Evolutionary conservation across 2,888 invertebrate genomes (phyloP).

Genomic region (Neoascia interrupta): DNA sequence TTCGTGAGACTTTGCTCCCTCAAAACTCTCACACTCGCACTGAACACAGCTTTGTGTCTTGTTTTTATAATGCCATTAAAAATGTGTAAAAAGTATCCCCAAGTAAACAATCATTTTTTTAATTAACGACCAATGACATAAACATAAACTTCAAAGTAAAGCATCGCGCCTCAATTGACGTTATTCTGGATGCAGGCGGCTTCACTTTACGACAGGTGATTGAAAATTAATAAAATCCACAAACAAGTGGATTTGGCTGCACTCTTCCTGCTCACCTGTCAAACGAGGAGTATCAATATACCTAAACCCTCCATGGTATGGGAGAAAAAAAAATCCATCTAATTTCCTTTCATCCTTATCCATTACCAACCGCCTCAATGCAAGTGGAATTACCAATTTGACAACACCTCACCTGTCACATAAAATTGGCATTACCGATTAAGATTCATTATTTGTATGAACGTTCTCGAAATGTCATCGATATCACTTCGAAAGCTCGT

Average conservation of each 20-base stretch:
- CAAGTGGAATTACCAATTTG: constrained; percentile 37
- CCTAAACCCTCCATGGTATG: no score
- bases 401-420: constrained; percentile 53
- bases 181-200: constrained; percentile 1
- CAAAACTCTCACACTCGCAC: no score
- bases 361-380: background rate
- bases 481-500: no score
- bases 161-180: background rate
- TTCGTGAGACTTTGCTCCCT: no score
- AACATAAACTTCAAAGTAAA: constrained; percentile 53
- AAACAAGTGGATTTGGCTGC: background rate
- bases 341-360: no score
- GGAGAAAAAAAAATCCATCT: no score
- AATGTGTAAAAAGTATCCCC: constrained; percentile 2
- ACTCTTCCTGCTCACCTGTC: background rate
- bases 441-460: constrained; percentile 47
- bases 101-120: constrained; percentile 45
- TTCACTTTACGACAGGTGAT: constrained; percentile 59
- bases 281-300: constrained; percentile 30
- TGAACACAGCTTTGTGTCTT: no score
- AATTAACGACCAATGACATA: constrained; percentile 54
- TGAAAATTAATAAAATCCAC: constrained; percentile 51
- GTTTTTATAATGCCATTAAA: no score
- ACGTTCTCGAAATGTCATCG: no score
- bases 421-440: constrained; percentile 49